Base-by-base conservation (phyloP, 2,113 vertebrate genomes). In the Dromas ardeola region DNA sequence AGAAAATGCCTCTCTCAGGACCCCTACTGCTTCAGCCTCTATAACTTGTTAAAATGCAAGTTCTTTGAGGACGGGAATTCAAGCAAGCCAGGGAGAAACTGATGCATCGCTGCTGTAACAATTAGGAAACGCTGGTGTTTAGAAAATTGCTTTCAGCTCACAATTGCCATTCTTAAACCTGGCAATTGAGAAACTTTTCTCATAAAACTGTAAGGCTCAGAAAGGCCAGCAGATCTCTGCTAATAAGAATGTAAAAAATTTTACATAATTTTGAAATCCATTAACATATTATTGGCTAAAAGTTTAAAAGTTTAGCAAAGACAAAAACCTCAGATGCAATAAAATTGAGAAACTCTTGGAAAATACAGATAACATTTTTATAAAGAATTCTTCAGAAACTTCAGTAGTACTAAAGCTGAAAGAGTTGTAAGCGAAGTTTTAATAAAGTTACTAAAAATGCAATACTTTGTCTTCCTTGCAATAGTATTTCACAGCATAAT, bases 1-100 rank as follows among this genome's bases (percentile, higher is more conserved):
- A 85, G 95, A 97, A 96, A 97, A 90, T 87, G 86, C 91, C 86
- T 93, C 89, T 95, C 95, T 88, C 94, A 95, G 95, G 95, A 90
- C 95, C 95, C 96, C 96, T 56, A 15, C 86, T 5, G 94, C 91
- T 87, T 21, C 89, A 20, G 86, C 42, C 91, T 23, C 58, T 20
- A 17, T 27, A 14, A 88, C 53, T 70, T 79, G 81, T 85, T 88
- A 73, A 93, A 97, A 97, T 38, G 58, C 86, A 2, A 89, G 93
- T 62, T 93, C 96, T 92, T 87, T 85, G 97, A 91, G 95, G 81
- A 82, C 0, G 56, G 83, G 17, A 91, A 91, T 80, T 93, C 86
- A 77, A 66, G 38, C 83, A 94, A 55, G 83, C 20, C 86, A 19
- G 87, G 4, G 0, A 69, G 91, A 52, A 76, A 61, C 49, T 10